These are phyloP conservation scores for Flexamia atlantica DNA, from an alignment of 2,888 invertebrate species.

Conservation along the genomic window DNA sequence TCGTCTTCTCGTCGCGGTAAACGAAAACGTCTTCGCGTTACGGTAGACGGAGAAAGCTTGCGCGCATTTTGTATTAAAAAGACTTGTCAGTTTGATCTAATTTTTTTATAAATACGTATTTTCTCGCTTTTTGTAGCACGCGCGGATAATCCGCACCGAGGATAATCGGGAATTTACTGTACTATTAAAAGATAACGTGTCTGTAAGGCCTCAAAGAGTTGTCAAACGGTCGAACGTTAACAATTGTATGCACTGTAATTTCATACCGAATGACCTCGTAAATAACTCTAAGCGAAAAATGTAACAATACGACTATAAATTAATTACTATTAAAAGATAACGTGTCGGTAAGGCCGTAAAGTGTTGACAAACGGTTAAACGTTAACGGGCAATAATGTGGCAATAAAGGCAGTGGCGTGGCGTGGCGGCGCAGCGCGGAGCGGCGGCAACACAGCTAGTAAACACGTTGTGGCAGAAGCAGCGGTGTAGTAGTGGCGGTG, in stretches of 20 bases:
- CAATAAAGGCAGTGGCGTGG: conserved; percentile 28
- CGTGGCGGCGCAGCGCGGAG: not conserved
- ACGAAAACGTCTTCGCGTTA: no score
- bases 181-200: not conserved
- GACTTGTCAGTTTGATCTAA: no score
- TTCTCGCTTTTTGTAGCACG: no score
- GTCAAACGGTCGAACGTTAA: not conserved
- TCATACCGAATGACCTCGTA: no score
- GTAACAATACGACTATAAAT: not conserved
- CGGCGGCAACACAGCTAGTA: conserved; percentile 21
- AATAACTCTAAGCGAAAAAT: no score
- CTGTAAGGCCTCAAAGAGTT: not conserved
- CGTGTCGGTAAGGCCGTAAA: not conserved
- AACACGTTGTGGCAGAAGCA: conserved; percentile 17
- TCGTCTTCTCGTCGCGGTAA: no score
- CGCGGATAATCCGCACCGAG: no score
- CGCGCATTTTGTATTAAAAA: no score
- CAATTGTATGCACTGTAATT: no score
- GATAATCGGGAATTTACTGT: no score
- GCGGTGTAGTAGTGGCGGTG: conserved; percentile 45
- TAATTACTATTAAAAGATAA: not conserved
- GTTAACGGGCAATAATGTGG: conserved; percentile 27
- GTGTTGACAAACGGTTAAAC: not conserved
- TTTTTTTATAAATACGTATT: no score
- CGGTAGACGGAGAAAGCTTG: no score